These are phyloP conservation scores for Protosalanx chinensis DNA, from an alignment of 2,797 vertebrate species.

Conservation along the genomic window DNA sequence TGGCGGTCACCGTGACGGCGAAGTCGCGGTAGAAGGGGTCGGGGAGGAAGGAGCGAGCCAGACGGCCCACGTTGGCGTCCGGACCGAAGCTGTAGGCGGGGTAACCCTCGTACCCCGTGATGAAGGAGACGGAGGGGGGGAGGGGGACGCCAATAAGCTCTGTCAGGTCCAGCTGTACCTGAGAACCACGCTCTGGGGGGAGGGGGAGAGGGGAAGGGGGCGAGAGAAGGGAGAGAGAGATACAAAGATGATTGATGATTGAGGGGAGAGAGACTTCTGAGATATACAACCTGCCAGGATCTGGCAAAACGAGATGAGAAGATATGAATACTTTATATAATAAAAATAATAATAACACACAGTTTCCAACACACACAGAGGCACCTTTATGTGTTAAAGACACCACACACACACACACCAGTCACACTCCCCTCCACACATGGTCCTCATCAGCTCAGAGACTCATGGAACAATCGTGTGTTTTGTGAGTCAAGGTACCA, in stretches of 20 bases:
- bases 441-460: slow-evolving; percentile 31
- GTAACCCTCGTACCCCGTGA: slow-evolving; percentile 90
- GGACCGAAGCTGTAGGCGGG: slow-evolving; percentile 90
- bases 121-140: slow-evolving; percentile 88
- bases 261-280: not conserved
- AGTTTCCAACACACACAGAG: not conserved
- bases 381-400: slow-evolving; percentile 8
- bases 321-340: not conserved
- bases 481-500: slow-evolving; percentile 27
- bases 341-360: not conserved
- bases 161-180: slow-evolving; percentile 82
- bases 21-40: slow-evolving; percentile 86
- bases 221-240: not conserved
- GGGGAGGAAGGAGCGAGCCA: slow-evolving; percentile 84
- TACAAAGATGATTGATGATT: not conserved
- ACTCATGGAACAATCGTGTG: slow-evolving; percentile 37
- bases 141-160: slow-evolving; percentile 92
- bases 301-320: too few species aligned
- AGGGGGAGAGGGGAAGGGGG: not conserved
- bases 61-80: slow-evolving; percentile 85
- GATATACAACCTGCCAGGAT: not conserved
- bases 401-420: slow-evolving; percentile 4
- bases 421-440: slow-evolving; percentile 28
- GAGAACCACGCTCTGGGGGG: slow-evolving; percentile 71
- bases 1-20: slow-evolving; percentile 77